Base-by-base conservation (phyloP, 2,888 invertebrate genomes). In the Leptinotarsa peninsularis region DNA sequence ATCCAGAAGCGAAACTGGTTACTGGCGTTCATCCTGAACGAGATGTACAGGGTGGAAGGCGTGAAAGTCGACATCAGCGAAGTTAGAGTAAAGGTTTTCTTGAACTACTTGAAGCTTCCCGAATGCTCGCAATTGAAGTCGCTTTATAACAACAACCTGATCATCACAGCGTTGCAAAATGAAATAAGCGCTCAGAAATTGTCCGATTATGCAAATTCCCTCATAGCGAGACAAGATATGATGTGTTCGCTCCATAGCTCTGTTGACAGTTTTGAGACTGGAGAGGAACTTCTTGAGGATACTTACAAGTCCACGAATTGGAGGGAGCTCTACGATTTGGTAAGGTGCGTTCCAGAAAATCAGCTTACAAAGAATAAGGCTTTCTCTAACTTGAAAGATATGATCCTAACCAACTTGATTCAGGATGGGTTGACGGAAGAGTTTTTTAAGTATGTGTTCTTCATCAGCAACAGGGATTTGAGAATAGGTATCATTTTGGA, bases 1-100 rank as follows among this genome's bases (percentile, higher is more conserved):
- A 89, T 94, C 3, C 91, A 92, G 72, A 89, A 91, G 66, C 91
- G 93, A 79, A 93, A 93, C 82, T 93, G 93, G 93, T 89, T 93
- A 0, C 84, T 94, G 63, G 93, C 93, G 0, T 92, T 93, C 83
- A 90, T 94, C n/a, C 90, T 93, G 43, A 91, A 91, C 82, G 91
- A 91, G 84, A 91, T 93, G 78, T 91, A 93, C 81, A 89, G 90
- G 1, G 89, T 91, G 7, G 88, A 90, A 5, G 90, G 90, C 14
- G 77, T 79, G 3, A 77, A 78, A 18, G 90, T 90, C 81, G 91
- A 91, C 69, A 89, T 91, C 5, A 88, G 87, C 80, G 83, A 87
- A 74, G 81, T 85, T 52, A 89, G 93, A 18, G 91, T 91, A 0
- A 90, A 90, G 81, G 91, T 90, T 54, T 89, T 93, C 3, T 91